Base-by-base conservation (phyloP, 2,797 vertebrate genomes). In the Parauchenoglanis ngamensis region DNA sequence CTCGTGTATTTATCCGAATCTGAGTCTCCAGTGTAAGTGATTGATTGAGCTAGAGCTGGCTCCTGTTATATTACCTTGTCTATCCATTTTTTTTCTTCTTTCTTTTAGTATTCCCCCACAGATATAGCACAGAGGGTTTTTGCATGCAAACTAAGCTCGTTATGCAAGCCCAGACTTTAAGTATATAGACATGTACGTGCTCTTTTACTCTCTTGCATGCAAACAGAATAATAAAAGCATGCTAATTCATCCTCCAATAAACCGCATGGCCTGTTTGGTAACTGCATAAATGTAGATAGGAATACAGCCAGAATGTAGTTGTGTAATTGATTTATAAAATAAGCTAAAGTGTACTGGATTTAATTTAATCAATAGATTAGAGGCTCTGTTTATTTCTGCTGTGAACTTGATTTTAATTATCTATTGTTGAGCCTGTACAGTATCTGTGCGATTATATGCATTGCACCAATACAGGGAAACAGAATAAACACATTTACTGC, bases 91-190 rank as follows among this genome's bases (percentile, higher is more conserved):
- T 49, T 49, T 49, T 63, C 4, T 49, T 49, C 10, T 49, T 49
- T 44, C 35, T 44, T 61, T 59, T 59, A 40, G 77, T 25, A 79
- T 79, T 79, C 56, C 21, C 56, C 7, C 7, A 19, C 75, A 25
- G 23, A 17, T 31, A 19, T 77, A 28, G 7, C 49, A 28, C 25
- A 7, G 11, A 12, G 11, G 23, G 54, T 35, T 78, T 12, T 5
- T 59, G 77, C 77, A 59, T 59, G 28, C 77, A 59, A 35, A 40
- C 54, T 79, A 79, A 57, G 54, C 31, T 79, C 19, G 49, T 77
- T 57, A 40, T 79, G 19, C 77, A 79, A 79, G 31, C 77, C 23
- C 10, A 52, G 75, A 54, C n/a, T 28, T 7, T 17, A 54, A 4
- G n/a, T 0, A 2, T 79, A 40, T 2, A 52, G 21, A 76, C 12